Percentiles rank a stretch among this genome's conserved stretches.
These are phyloP conservation scores for Hippopotamus amphibius DNA, from an alignment of 2,113 vertebrate genomes.

Conservation along the genomic window DNA sequence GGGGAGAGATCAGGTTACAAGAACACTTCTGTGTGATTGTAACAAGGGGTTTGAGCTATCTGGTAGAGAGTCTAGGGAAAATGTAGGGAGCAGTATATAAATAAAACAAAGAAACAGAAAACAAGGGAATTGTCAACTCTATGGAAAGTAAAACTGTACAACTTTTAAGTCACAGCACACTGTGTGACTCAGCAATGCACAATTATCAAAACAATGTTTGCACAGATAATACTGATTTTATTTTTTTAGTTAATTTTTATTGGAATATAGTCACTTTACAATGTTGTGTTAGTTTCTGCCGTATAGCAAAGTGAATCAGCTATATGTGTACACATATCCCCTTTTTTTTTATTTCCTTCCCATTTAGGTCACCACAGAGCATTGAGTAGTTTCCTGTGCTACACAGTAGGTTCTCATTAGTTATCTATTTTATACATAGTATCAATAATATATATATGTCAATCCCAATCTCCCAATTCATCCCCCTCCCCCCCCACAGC, in stretches of 20 bases:
- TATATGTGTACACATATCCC: too few species aligned
- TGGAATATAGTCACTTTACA: not conserved
- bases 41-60: not conserved
- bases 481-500: too few species aligned
- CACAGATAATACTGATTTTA: conserved; percentile 25
- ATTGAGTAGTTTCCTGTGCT: too few species aligned
- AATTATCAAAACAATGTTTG: not conserved
- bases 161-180: not conserved
- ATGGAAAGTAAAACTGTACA: not conserved
- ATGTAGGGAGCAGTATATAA: not conserved
- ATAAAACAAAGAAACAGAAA: not conserved
- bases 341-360: too few species aligned
- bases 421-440: too few species aligned
- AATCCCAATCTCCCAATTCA: too few species aligned
- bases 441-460: too few species aligned
- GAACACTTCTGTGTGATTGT: not conserved
- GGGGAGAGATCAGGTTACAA: not conserved
- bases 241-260: not conserved
- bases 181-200: not conserved
- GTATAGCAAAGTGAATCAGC: too few species aligned
- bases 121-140: not conserved
- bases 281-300: too few species aligned
- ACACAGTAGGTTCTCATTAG: too few species aligned
- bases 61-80: not conserved
- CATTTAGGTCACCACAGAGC: not conserved